Evolutionary conservation across 2,113 vertebrate genomes (phyloP).

Genomic region (Mus pahari): DNA sequence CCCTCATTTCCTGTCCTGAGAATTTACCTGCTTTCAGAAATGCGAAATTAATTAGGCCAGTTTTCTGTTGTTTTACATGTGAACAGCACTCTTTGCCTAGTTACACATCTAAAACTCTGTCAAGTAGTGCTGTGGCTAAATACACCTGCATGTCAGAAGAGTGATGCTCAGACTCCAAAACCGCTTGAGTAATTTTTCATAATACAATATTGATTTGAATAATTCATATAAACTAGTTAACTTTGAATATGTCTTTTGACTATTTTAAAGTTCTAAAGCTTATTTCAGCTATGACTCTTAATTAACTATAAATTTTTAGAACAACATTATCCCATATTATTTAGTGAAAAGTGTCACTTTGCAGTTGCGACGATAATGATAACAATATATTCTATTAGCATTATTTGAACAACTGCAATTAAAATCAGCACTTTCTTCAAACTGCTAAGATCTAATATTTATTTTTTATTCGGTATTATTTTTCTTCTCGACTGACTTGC

Average conservation of each 20-base stretch:
- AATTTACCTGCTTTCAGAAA: constrained; percentile 19
- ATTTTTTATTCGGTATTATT: constrained; percentile 3
- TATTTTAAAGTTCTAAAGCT: constrained; percentile 60
- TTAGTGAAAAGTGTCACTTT: constrained; percentile 62
- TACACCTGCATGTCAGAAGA: neutral
- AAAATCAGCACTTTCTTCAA: constrained; percentile 80
- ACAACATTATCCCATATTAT: constrained; percentile 53
- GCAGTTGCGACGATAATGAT: constrained; percentile 73
- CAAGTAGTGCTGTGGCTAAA: neutral
- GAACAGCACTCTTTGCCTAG: neutral
- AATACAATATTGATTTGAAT: neutral
- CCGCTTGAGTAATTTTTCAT: neutral
- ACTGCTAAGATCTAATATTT: constrained; percentile 60
- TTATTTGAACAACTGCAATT: constrained; percentile 77
- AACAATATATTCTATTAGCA: constrained; percentile 75
- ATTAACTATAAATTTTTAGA: constrained; percentile 69
- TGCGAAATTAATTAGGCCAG: neutral
- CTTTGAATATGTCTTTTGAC: constrained; percentile 57
- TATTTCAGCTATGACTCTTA: constrained; percentile 66
- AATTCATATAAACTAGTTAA: neutral
- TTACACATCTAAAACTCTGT: neutral
- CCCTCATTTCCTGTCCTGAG: neutral
- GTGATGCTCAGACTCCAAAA: neutral
- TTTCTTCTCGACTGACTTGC: constrained; percentile 65
- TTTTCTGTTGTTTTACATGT: neutral